Evolutionary conservation across 1,140 invertebrate genomes (phyloP), one percentile per base, ranked within the genome.

Genomic region (Drosophila subpulchrella): DNA sequence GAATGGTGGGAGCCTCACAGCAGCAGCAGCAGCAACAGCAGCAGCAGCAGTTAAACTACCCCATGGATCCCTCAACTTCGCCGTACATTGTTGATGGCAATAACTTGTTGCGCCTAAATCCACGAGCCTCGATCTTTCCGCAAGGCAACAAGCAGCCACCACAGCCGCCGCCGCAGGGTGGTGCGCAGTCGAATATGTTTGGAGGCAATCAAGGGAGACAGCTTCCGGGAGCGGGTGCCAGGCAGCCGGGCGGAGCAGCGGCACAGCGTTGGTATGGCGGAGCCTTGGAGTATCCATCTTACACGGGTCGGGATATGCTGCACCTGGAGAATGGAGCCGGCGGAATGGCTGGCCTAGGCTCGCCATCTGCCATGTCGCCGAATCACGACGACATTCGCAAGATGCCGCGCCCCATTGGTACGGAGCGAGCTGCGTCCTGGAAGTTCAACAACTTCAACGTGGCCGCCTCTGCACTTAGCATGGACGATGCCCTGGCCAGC

Each of bases 321-420:
- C 85, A 90, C 66, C 67, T 92, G 62, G 91, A 92, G 36, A 92
- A 92, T 55, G 90, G 86, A 47, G 75, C 74, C 20, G 66, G 41
- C 39, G 62, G 65, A 36, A 66, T 86, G 76, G 78, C 76, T n/a
- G 83, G 68, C 39, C 47, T 88, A 32, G 73, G 77, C 20, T 92
- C 92, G 38, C 95, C 95, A 47, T 94, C 95, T n/a, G 93, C 94
- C 30, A 94, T 95, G 93, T 95, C 95, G 41, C 94, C 95, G 1
- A 94, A 94, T 50, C 93, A 93, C 48, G 84, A 94, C 61, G 95
- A 96, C 81, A 95, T 96, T 77, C 94, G 96, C 42, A 96, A 96
- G 84, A 94, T 95, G 75, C 95, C 95, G 32, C 94, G 95, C 7
- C 96, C 96, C 17, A 97, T 97, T 81, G 96, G 96, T 76, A 96